A percentile compares a stretch with the other conserved stretches of the same genome.
Evolutionary conservation across 2,888 invertebrate genomes (phyloP).

Genomic region (Nephrotoma appendiculata): DNA sequence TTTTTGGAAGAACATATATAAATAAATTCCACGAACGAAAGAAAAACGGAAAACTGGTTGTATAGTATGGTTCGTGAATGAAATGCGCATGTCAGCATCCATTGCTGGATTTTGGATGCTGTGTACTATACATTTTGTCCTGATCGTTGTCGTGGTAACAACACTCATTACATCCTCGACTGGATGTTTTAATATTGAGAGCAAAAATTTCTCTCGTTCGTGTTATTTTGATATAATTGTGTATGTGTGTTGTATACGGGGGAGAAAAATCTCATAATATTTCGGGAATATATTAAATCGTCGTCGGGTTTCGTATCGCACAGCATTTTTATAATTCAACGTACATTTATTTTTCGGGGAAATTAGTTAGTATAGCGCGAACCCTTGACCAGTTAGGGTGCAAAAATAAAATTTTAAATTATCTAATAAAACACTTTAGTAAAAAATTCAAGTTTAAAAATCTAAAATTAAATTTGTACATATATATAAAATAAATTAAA

Average conservation of each 20-base stretch:
- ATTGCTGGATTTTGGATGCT: slow-evolving; percentile 2
- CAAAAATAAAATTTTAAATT: not conserved
- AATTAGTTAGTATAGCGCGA: slow-evolving; percentile 32
- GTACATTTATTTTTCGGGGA: not conserved
- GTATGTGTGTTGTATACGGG: not conserved
- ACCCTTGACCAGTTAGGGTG: slow-evolving; percentile 33
- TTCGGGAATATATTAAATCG: not conserved
- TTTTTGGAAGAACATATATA: not conserved
- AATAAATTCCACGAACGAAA: not conserved
- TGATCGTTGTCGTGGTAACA: slow-evolving; percentile 3
- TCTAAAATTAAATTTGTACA: not conserved
- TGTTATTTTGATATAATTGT: not conserved
- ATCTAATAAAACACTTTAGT: not conserved
- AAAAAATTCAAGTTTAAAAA: not conserved
- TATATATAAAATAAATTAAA: not conserved
- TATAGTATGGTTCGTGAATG: not conserved
- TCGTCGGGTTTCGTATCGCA: not conserved
- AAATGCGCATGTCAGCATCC: slow-evolving; percentile 4
- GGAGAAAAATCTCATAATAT: not conserved
- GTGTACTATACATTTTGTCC: not conserved
- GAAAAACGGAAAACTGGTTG: not conserved
- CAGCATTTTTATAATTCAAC: not conserved
- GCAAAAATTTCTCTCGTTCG: not conserved
- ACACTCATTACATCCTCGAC: not conserved
- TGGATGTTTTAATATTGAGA: not conserved